phyloP scores from a whole-genome alignment of 2,113 vertebrate species.

The Panthera tigris region DNA sequence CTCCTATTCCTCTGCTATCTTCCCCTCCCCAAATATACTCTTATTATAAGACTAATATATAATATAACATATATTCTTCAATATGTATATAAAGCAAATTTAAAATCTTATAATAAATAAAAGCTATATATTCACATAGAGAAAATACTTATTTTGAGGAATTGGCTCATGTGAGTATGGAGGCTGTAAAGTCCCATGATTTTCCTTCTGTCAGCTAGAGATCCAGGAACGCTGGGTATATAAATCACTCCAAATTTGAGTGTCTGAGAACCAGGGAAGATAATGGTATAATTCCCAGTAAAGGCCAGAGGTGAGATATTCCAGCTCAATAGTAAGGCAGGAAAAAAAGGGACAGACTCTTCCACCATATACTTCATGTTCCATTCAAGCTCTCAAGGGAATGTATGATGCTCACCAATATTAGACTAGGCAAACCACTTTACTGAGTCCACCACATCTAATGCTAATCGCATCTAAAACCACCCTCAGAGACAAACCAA shows the following conservation, averaged over 20 bases:
- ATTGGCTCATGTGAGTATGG: background rate
- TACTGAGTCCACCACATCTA: background rate
- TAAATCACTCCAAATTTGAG: background rate
- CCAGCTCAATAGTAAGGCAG: background rate
- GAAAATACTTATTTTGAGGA: background rate
- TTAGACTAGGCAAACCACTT: background rate
- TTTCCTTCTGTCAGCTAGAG: background rate
- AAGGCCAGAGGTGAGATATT: background rate
- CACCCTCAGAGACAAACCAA: background rate
- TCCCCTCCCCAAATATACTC: background rate
- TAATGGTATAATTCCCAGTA: background rate
- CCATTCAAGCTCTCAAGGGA: background rate
- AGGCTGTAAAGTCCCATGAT: background rate
- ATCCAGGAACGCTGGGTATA: background rate
- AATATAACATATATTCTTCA: background rate
- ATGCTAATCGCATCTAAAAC: background rate
- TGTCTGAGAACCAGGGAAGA: background rate
- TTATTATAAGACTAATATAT: background rate
- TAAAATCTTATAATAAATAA: background rate
- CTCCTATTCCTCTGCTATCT: background rate
- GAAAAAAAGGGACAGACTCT: background rate
- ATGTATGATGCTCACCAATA: background rate
- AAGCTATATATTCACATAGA: background rate
- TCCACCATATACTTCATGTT: background rate
- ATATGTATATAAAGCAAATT: background rate